Base-by-base conservation (phyloP, 2,113 vertebrate genomes). In the Pleuronectes platessa region DNA sequence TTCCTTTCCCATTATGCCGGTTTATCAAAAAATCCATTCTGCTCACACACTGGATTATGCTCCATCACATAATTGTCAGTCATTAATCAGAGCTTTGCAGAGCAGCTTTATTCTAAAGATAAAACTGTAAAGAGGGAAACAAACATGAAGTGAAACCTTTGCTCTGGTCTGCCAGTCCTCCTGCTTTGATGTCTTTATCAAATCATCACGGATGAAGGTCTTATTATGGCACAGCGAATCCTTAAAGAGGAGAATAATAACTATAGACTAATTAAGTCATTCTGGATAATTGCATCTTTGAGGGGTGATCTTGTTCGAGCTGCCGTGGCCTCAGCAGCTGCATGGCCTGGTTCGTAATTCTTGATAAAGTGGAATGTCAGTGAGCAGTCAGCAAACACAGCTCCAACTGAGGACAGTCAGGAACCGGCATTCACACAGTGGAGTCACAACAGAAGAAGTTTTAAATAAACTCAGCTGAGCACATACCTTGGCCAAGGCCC, bases 161-260 rank as follows among this genome's bases (percentile, higher is more conserved):
- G 35, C 55, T 51, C 63, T 63, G 51, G 47, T 66, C 66, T 35
- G 54, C 55, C 68, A 42, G n/a, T 49, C 45, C 0, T 49, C 24
- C 0, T 24, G 10, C 47, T 66, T 61, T 70, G 24, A 70, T 70
- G 63, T 66, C 21, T 54, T 64, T 35, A 65, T 70, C 37, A 78
- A 78, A 74, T 21, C 42, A n/a, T 35, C 27, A 31, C 20, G 61
- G 60, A 69, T 78, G 65, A 74, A 37, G 31, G 47, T 68, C 63
- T 42, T 67, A 24, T 63, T 68, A 64, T 27, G 20, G 53, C 20
- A 20, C 58, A 59, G 20, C 0, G 15, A 45, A 53, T 26, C 23
- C 20, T 35, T 54, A 61, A 37, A 40, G 20, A 20, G 51, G 14
- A 20, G 51, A 20, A 42, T 11, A 42, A 2, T 42, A 42, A 42